Evolutionary conservation across 2,113 vertebrate genomes (phyloP), one percentile per base, ranked within the genome.

Genomic region (Fukomys damarensis): DNA sequence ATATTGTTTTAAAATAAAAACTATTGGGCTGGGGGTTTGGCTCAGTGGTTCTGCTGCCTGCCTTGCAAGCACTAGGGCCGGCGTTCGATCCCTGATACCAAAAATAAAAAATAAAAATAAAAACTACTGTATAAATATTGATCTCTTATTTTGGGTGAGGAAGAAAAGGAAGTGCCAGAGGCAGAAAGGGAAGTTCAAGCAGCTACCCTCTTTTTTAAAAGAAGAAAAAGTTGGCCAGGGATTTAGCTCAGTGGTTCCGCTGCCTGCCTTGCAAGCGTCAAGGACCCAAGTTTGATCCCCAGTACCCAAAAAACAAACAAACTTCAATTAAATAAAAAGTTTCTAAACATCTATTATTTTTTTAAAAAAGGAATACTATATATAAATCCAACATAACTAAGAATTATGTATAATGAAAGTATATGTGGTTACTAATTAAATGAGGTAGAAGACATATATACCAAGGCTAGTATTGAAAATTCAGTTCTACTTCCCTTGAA

Each of bases 81-180:
- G n/a, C n/a, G n/a, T n/a, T n/a, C n/a, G n/a, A n/a, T n/a, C n/a
- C n/a, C n/a, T n/a, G n/a, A n/a, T n/a, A n/a, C n/a, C n/a, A n/a
- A n/a, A n/a, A n/a, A n/a, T n/a, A n/a, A n/a, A n/a, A n/a, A n/a
- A n/a, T n/a, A n/a, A 76, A 43, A 63, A 87, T 52, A 59, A 74
- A 86, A 76, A n/a, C 26, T 72, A 4, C 32, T 91, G 14, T 93
- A 0, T 76, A 91, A 93, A 46, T 41, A 91, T 83, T 66, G 26
- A 92, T 54, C 49, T 79, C 43, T 26, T 19, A 66, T n/a, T 95
- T 24, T 82, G 65, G 61, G 28, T 82, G 46, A 54, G 17, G n/a
- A 83, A 93, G 41, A 43, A 79, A 84, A 52, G 38, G 43, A 94
- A 95, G 92, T 13, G 72, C 46, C 81, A 46, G 65, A 96, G 26